Evolutionary conservation across 1,140 invertebrate species (phyloP), one percentile per base, ranked within the genome.

Genomic region (Hylyphantes graminicola): DNA sequence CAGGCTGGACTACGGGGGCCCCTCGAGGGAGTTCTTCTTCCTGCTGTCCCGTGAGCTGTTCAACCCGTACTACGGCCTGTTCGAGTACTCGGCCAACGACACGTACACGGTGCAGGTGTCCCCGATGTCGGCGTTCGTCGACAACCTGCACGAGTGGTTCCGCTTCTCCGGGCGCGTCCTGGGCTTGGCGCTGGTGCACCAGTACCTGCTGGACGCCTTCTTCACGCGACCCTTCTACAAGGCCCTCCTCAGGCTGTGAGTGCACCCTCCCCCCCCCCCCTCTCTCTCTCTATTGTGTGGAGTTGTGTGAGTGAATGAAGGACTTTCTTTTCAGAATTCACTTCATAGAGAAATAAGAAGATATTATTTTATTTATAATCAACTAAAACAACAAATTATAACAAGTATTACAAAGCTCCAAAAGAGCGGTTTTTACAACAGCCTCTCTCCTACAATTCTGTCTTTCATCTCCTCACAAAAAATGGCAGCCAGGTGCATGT

Each of bases 51-150:
- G 97, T 64, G 96, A 99, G 90, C 92, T 99, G 0, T 99, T 99
- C 91, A 99, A 99, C 91, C 97, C 97, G 0, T 98, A 98, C 89
- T 99, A 99, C 88, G 97, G 97, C 6, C 92, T 99, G 17, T 99
- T 99, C 90, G 98, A 99, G 91, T 99, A 99, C 90, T 98, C 97
- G 0, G 97, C 97, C 19, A 98, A 97, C 90, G 96, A 99, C 88
- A 97, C 96, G 17, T 99, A 99, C 89, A 99, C 97, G 2, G 97
- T 99, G 17, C 97, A 99, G 91, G 95, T 99, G 83, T 98, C 96
- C 59, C 96, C 97, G 0, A 95, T 99, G 94, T 98, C 97, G 12
- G 95, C 96, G 0, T 98, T 98, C 89, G 97, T 99, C n/a, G 97
- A 99, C 88, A 97, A 98, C 89, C 95, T 97, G 88, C 95, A 97